Percentiles rank a stretch among this genome's conserved stretches.
These are phyloP conservation scores for Gortyna flavago DNA, from an alignment of 2,888 invertebrate species.

Conservation along the genomic window DNA sequence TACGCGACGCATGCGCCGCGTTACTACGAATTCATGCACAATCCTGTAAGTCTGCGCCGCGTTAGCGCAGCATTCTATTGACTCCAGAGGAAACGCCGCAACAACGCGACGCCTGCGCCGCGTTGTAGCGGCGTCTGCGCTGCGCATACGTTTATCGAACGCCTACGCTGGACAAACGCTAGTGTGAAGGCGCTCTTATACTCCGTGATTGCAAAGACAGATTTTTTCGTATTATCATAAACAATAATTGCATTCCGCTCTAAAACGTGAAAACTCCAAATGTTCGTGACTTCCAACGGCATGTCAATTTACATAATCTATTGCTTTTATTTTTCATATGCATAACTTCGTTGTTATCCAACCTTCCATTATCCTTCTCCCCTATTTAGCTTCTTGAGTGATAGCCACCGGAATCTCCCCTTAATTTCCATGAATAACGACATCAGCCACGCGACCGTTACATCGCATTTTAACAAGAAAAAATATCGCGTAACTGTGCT, in stretches of 20 bases:
- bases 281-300: conserved; percentile 35
- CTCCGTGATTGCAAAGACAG: neutral
- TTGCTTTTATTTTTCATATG: conserved; percentile 55
- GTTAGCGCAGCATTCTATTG: too few species aligned
- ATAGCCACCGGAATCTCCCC: conserved; percentile 68
- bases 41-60: too few species aligned
- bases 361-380: conserved; percentile 60
- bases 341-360: conserved; percentile 53
- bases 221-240: neutral
- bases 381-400: conserved; percentile 70
- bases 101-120: too few species aligned
- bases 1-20: too few species aligned
- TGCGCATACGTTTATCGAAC: too few species aligned
- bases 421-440: conserved; percentile 79
- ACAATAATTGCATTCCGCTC: conserved; percentile 17
- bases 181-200: too few species aligned
- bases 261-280: neutral
- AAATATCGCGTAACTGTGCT: conserved; percentile 68
- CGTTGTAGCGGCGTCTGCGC: too few species aligned
- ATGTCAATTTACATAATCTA: conserved; percentile 36
- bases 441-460: conserved; percentile 76
- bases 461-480: conserved; percentile 69
- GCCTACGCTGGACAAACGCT: too few species aligned
- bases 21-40: too few species aligned
- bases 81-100: too few species aligned